A percentile compares a stretch with the other conserved stretches of the same genome.
phyloP scores from a whole-genome alignment of 2,888 invertebrate species.

The Ptychoptera contaminata region DNA sequence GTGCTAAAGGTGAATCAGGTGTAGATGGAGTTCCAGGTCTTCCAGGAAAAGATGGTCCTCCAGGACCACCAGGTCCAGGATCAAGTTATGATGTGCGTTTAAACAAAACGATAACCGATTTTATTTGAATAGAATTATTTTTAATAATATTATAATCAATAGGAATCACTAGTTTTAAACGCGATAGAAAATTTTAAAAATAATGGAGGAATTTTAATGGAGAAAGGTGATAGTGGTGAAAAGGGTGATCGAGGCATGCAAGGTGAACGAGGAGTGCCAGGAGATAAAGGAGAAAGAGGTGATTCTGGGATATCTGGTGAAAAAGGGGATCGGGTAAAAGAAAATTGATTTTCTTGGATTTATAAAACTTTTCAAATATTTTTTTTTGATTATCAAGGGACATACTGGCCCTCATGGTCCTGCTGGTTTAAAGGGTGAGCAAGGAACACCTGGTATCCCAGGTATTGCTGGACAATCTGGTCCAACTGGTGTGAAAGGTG shows the following conservation, averaged over 20 bases:
- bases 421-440: conserved; percentile 36
- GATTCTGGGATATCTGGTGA: conserved; percentile 19
- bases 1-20: conserved; percentile 65
- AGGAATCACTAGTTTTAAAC: conserved; percentile 46
- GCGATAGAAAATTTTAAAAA: conserved; percentile 18
- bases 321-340: too few relatives aligned
- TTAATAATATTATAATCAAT: conserved; percentile 4
- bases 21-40: conserved; percentile 54
- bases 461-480: conserved; percentile 41
- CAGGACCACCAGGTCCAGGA: conserved; percentile 53
- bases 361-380: not conserved
- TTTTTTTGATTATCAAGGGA: conserved; percentile 17
- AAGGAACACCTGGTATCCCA: conserved; percentile 48
- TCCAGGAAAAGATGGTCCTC: conserved; percentile 50
- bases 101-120: not conserved
- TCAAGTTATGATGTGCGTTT: conserved; percentile 54
- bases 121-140: too few relatives aligned
- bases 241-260: conserved; percentile 36
- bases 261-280: conserved; percentile 40
- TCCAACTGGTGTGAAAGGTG: conserved; percentile 46
- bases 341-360: not conserved
- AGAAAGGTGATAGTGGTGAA: conserved; percentile 32
- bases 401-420: conserved; percentile 28
- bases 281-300: conserved; percentile 59
- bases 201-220: too few relatives aligned